Percentiles rank a stretch among this genome's conserved stretches.
Conservation (phyloP, 2,113 vertebrate species). For the Entelurus aequoreus region DNA sequence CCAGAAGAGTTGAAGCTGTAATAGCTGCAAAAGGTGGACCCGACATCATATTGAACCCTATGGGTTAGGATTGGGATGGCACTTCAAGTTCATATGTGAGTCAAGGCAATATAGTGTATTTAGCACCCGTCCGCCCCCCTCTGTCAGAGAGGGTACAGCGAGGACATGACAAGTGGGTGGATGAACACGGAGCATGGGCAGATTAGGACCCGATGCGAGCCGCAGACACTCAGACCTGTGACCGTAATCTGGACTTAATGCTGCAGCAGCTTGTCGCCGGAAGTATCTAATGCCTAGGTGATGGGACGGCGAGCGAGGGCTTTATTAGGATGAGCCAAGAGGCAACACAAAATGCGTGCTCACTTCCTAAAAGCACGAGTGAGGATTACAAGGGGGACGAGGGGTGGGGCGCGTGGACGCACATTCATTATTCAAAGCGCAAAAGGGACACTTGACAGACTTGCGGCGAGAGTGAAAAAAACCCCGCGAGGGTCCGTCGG, state of each 20-base stretch:
- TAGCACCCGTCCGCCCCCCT: slow-evolving; percentile 38
- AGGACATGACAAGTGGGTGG: slow-evolving; percentile 53
- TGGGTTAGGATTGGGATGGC: too few species aligned
- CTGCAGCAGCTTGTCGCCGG: slow-evolving; percentile 17
- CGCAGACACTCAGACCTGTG: slow-evolving; percentile 40
- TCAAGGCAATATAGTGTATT: slow-evolving; percentile 30
- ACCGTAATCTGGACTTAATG: slow-evolving; percentile 55
- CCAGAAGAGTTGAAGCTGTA: too few species aligned
- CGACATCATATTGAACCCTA: too few species aligned
- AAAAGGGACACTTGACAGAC: background rate
- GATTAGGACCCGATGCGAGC: slow-evolving; percentile 45
- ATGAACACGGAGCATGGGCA: slow-evolving; percentile 46
- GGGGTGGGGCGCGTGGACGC: slow-evolving; percentile 6
- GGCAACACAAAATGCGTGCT: slow-evolving; percentile 27
- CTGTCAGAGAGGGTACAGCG: slow-evolving; percentile 40
- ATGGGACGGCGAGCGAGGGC: slow-evolving; percentile 37
- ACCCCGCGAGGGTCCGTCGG: background rate
- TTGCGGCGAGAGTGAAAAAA: background rate
- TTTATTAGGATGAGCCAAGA: slow-evolving; percentile 25
- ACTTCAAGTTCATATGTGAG: slow-evolving; percentile 14
- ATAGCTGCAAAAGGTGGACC: too few species aligned
- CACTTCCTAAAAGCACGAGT: slow-evolving; percentile 20
- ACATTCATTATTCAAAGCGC: slow-evolving; percentile 28
- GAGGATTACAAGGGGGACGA: background rate
- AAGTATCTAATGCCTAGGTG: slow-evolving; percentile 44